Base-by-base conservation (phyloP, 2,113 vertebrate genomes). In the Bubalus kerabau region DNA sequence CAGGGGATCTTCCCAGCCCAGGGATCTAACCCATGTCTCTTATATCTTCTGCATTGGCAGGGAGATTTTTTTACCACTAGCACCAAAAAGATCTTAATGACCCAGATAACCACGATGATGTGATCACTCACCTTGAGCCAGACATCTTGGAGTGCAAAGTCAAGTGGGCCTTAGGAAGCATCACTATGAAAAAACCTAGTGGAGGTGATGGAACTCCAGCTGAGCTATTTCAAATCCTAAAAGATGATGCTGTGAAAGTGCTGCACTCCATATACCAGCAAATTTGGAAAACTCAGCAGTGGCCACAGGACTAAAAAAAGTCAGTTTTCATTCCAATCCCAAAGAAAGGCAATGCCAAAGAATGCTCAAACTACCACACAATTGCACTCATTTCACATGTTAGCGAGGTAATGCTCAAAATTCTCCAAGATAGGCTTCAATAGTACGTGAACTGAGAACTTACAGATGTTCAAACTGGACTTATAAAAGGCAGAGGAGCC, bases 31-130 rank as follows among this genome's bases (percentile, higher is more conserved):
- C 67, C 21, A 23, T 36, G n/a, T 40, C 67, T 23, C 67, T 40
- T 71, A 71, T 0, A 0, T 71, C n/a, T 71, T n/a, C 67, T 71
- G 67, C 67, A 40, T 1, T 71, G n/a, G n/a, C 67, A 71, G 19
- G 67, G n/a, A 71, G 19, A 23, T 3, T 40, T 71, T 71, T 71
- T 71, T 71, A 40, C 67, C 67, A 71, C n/a, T 71, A 40, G n/a
- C 67, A 40, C n/a, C n/a, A 40, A 40, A 71, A 71, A 6, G 19
- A 71, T 71, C n/a, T 23, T 12, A 71, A 71, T 71, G 67, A 40
- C n/a, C 19, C 0, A 12, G 67, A 23, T 71, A 23, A 71, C n/a
- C n/a, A 71, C 0, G 1, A 12, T 71, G 67, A n/a, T 71, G n/a
- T 71, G 67, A 71, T 40, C n/a, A 40, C n/a, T 71, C 19, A 23